Evolutionary conservation across 2,888 invertebrate genomes (phyloP).

Genomic region (Gastrophysa polygoni): DNA sequence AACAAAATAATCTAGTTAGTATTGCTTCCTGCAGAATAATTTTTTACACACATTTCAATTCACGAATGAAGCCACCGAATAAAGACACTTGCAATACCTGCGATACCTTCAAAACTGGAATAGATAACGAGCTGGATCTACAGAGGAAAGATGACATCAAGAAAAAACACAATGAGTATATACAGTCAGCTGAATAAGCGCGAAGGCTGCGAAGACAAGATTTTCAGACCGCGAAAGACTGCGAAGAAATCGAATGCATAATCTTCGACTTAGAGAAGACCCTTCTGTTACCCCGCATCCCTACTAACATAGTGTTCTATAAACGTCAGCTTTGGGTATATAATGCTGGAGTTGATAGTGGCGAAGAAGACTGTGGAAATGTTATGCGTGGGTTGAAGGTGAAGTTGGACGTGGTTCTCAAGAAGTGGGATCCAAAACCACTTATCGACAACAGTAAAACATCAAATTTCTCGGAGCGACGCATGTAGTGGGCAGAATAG

Average conservation of each 20-base stretch:
- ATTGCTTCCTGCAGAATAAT: constrained; percentile 15
- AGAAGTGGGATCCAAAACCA: constrained; percentile 30
- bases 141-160: constrained; percentile 21
- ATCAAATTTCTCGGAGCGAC: constrained; percentile 36
- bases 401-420: constrained; percentile 39
- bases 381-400: constrained; percentile 41
- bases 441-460: constrained; percentile 29
- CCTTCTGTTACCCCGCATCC: constrained; percentile 32
- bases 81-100: constrained; percentile 35
- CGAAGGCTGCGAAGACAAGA: constrained; percentile 28
- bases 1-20: constrained; percentile 6
- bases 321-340: constrained; percentile 43
- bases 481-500: constrained; percentile 38
- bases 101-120: constrained; percentile 28
- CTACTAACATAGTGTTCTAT: constrained; percentile 42
- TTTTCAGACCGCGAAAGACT: constrained; percentile 24
- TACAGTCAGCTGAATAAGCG: constrained; percentile 22
- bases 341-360: constrained; percentile 40
- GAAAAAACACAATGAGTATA: constrained; percentile 26
- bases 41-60: constrained; percentile 32
- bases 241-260: constrained; percentile 22
- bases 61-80: constrained; percentile 27
- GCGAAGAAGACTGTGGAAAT: constrained; percentile 18
- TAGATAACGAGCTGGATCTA: constrained; percentile 28
- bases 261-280: constrained; percentile 29